Evolutionary conservation across 1,140 invertebrate species (phyloP).

Genomic region (Drosophila fuyamai): DNA sequence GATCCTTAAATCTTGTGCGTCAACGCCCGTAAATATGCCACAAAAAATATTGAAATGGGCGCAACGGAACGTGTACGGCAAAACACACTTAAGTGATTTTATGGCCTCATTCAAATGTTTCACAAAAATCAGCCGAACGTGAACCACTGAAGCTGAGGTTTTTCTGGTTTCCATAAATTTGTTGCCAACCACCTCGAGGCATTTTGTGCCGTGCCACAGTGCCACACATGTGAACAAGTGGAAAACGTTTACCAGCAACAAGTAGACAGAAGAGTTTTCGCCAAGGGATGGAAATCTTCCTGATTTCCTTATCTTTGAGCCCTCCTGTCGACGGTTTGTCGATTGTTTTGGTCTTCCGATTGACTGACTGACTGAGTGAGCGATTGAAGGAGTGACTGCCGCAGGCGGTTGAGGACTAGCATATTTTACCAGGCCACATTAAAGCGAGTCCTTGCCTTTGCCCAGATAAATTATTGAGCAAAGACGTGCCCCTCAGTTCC

Average conservation of each 20-base stretch:
- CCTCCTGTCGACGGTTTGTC: conserved; percentile 40
- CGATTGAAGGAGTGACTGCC: conserved; percentile 21
- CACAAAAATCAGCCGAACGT: conserved; percentile 65
- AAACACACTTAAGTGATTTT: conserved; percentile 77
- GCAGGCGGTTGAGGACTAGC: conserved; percentile 32
- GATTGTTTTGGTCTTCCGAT: conserved; percentile 46
- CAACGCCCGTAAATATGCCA: conserved; percentile 63
- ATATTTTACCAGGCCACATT: conserved; percentile 34
- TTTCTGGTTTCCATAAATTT: conserved; percentile 53
- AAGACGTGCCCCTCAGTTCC: background rate
- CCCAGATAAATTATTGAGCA: conserved; percentile 53
- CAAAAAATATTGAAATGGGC: conserved; percentile 48
- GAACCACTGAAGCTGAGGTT: conserved; percentile 20
- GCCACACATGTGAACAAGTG: conserved; percentile 24
- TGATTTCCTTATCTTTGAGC: conserved; percentile 19
- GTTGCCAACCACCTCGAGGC: conserved; percentile 25
- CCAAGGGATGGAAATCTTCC: conserved; percentile 6
- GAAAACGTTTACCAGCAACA: conserved; percentile 68
- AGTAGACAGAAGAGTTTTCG: conserved; percentile 50
- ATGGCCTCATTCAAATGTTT: conserved; percentile 74
- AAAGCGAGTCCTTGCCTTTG: conserved; percentile 10
- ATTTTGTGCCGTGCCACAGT: background rate
- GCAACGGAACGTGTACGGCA: conserved; percentile 43
- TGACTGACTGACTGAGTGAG: conserved; percentile 44
- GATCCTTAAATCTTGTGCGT: conserved; percentile 26